phyloP scores from a whole-genome alignment of 2,113 vertebrate genomes.

The Gnathonemus longibarbis region DNA sequence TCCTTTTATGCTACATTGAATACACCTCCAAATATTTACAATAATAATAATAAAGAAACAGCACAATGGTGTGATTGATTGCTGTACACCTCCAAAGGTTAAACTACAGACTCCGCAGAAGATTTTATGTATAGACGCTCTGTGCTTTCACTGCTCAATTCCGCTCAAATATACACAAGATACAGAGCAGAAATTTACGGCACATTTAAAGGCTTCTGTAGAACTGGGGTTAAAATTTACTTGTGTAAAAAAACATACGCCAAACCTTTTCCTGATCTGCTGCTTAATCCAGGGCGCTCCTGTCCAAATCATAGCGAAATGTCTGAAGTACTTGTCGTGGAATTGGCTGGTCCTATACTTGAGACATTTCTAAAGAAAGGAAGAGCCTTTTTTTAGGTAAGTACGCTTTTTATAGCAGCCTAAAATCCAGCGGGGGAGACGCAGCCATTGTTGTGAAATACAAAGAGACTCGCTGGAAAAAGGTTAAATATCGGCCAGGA shows the following conservation, averaged over 20 bases:
- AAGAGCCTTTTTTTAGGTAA: constrained; percentile 2
- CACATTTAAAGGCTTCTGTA: constrained; percentile 38
- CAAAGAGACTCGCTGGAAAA: background rate
- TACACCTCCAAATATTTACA: background rate
- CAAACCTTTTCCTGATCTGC: constrained; percentile 50
- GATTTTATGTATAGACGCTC: background rate
- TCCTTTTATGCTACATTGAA: background rate
- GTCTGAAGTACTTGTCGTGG: constrained; percentile 1
- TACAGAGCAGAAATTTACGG: constrained; percentile 45
- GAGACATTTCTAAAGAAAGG: background rate
- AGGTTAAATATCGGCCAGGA: constrained; percentile 12
- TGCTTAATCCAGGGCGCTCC: constrained; percentile 35
- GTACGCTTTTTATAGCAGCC: background rate
- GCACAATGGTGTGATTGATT: background rate
- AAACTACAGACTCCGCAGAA: background rate
- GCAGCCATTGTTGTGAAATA: background rate
- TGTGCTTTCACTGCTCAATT: background rate
- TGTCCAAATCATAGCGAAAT: background rate
- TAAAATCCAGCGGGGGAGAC: background rate
- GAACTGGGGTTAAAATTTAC: constrained; percentile 38
- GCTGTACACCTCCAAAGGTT: background rate
- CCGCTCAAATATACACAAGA: background rate
- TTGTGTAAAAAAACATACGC: constrained; percentile 49
- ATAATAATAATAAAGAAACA: background rate
- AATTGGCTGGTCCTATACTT: constrained; percentile 10